Percentiles rank a stretch among this genome's conserved stretches.
These are phyloP conservation scores for Ischnus inquisitorius DNA, from an alignment of 2,888 invertebrate species.

Conservation along the genomic window DNA sequence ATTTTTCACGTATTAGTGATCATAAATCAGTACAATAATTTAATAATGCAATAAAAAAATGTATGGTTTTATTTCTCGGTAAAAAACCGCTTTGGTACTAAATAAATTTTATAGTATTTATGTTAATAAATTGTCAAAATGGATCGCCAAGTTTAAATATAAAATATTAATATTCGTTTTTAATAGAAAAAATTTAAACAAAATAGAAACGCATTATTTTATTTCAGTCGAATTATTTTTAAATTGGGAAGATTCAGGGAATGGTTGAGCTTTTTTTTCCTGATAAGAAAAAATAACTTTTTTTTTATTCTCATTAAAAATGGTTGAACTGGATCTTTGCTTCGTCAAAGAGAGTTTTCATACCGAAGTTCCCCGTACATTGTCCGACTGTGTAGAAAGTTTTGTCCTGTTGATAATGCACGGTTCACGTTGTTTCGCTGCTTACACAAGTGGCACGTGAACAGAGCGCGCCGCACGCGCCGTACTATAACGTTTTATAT, in stretches of 20 bases:
- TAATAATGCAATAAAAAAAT: too few species aligned
- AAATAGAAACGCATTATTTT: too few species aligned
- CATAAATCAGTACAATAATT: too few species aligned
- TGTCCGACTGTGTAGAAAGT: conserved; percentile 71
- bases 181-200: too few species aligned
- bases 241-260: too few species aligned
- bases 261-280: too few species aligned
- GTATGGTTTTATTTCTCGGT: too few species aligned
- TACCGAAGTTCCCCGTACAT: conserved; percentile 40
- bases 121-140: not conserved
- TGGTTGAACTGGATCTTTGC: not conserved
- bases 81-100: too few species aligned
- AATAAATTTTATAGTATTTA: too few species aligned
- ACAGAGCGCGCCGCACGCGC: conserved; percentile 27
- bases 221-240: too few species aligned
- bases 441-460: conserved; percentile 69
- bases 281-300: too few species aligned
- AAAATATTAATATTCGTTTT: not conserved
- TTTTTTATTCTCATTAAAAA: not conserved
- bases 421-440: conserved; percentile 71
- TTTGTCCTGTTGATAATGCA: conserved; percentile 70
- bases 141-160: not conserved
- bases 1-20: too few species aligned
- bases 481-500: conserved; percentile 37
- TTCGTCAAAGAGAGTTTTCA: not conserved